A percentile compares a stretch with the other conserved stretches of the same genome.
These are phyloP conservation scores for Rhegmatorhina hoffmannsi DNA, from an alignment of 2,113 vertebrate species.

Conservation along the genomic window DNA sequence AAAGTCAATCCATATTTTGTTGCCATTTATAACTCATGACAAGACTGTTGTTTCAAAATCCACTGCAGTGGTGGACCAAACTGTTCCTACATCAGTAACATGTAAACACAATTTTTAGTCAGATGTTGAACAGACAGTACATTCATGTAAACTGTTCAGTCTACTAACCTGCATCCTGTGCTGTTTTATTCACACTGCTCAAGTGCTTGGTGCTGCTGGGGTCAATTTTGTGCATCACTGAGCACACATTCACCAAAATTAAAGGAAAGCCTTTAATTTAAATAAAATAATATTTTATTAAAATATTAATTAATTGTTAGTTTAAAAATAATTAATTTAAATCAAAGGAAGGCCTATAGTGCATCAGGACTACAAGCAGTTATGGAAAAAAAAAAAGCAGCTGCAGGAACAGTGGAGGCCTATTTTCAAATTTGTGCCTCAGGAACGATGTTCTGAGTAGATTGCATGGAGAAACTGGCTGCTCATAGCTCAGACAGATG, in stretches of 20 bases:
- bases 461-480: neutral
- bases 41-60: neutral
- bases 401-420: neutral
- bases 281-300: neutral
- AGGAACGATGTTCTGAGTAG: neutral
- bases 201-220: neutral
- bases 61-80: neutral
- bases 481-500: neutral
- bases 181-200: neutral
- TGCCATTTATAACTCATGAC: neutral
- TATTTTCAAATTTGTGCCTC: neutral
- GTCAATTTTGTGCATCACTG: neutral
- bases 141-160: neutral
- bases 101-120: neutral
- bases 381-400: neutral
- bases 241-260: neutral
- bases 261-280: neutral
- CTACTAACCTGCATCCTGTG: neutral
- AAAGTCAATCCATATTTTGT: fast-evolving
- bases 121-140: neutral
- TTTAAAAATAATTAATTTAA: neutral
- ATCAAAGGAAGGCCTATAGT: neutral
- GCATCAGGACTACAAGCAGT: neutral
- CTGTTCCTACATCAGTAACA: neutral
- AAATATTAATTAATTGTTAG: neutral